Evolutionary conservation across 2,888 invertebrate genomes (phyloP), one percentile per base, ranked within the genome.

Genomic region (Portevinia maculata): DNA sequence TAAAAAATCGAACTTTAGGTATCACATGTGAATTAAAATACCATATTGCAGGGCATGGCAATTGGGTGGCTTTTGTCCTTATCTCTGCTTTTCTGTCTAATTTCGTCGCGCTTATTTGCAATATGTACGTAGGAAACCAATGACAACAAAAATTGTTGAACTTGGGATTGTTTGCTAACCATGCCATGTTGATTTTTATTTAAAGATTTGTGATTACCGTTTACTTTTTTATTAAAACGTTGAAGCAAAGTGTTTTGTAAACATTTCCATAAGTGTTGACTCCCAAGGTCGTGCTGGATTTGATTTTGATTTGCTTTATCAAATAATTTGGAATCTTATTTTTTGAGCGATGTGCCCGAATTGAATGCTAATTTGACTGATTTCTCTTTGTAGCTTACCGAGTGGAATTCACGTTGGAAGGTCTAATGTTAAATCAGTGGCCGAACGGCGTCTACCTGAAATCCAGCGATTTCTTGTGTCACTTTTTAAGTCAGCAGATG

Each of bases 401-500:
- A 93, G 93, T 76, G 96, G 96, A 1, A 93, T 96, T 59, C 95
- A 96, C 88, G 95, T 96, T 85, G 97, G 98, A 0, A 93, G 99
- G 34, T 97, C 98, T 3, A 98, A 99, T 91, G 96, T 98, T 19
- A 96, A 97, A 84, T 96, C 96, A 87, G 98, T 99, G 11, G 99
- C 99, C 0, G 97, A 98, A 88, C 95, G 96, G 85, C 93, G 99
- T n/a, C 95, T 96, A 88, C 92, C 93, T 3, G 97, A 98, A 89
- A 95, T 99, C 78, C 96, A 96, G 88, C 93, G 94, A 73, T 99
- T 99, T 91, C 93, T 99, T 4, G 93, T 94, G 50, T 95, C 96
- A 0, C 92, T 99, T 65, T 97, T 98, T 91, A 92, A 93, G 87
- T 94, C 98, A 88, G 96, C 97, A 0, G 95, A 97, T 85, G 99